Base-by-base conservation (phyloP, 2,888 invertebrate species). In the Agrilus mali region DNA sequence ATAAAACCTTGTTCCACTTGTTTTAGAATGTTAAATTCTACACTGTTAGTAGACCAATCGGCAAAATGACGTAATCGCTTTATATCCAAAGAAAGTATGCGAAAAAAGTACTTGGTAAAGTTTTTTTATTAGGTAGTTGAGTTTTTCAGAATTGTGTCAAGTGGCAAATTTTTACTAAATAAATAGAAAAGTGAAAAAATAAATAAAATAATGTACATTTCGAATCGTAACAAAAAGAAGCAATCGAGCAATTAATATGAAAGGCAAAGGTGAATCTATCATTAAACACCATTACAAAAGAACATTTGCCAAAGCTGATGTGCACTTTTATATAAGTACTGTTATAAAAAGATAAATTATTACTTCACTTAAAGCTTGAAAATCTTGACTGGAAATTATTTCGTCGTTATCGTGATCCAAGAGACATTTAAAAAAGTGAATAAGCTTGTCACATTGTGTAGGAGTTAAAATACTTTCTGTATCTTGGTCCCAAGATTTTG, bases 341-440 rank as follows among this genome's bases (percentile, higher is more conserved):
- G 39, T 45, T 15, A 13, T 12, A 43, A 34, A 36, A 32, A 38
- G 45, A 35, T 41, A 41, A 42, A 42, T 35, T 50, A 55, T 50
- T 67, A 78, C 80, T 73, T 80, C 79, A 49, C 78, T 78, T 54
- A 82, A 71, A 44, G 75, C 70, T 53, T 80, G 78, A 55, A 83
- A 81, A 64, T 83, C 82, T 56, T 79, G 78, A 50, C 79, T 77
- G 43, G 74, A 73, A 51, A 84, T 78, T 55, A 81, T 74, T 61
- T 82, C 80, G 63, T 83, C 83, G 39, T 75, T 70, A 61, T 83
- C 82, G 58, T 79, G 77, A 60, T 84, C 84, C 45, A 83, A 67
- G 13, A 83, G 72, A 54, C 78, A 74, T 0, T 75, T 74, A 67
- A 83, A 83, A 67, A 83, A 82, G 52, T 82, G 75, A 1, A 77